These are phyloP conservation scores for Adrianichthys oophorus DNA, from an alignment of 2,797 vertebrate genomes.

Conservation along the genomic window DNA sequence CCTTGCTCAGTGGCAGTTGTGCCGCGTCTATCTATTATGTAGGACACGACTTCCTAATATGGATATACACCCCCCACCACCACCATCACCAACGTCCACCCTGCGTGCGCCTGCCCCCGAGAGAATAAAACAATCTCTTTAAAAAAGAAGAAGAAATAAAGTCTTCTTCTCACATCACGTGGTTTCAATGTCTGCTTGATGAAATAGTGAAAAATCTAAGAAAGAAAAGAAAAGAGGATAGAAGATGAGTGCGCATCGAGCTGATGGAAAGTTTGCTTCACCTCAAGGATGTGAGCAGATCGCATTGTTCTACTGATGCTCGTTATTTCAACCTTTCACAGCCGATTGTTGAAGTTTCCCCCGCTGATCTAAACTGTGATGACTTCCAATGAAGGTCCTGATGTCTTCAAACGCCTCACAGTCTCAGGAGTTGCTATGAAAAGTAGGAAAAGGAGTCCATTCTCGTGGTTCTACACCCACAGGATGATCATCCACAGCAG, in stretches of 20 bases:
- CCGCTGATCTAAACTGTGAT: not conserved
- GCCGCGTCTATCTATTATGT: conserved; percentile 63
- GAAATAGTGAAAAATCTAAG: not conserved
- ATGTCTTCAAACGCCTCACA: no score
- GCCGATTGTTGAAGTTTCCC: conserved; percentile 7
- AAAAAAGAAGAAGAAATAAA: not conserved
- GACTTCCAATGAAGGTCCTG: not conserved
- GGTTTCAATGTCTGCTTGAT: not conserved
- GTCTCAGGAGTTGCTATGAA: not conserved
- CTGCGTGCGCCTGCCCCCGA: conserved; percentile 33
- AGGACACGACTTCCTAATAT: conserved; percentile 80
- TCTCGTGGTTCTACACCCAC: not conserved
- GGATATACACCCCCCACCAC: conserved; percentile 28
- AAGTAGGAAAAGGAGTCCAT: not conserved
- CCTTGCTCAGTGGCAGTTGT: conserved; percentile 65
- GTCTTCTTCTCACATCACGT: not conserved
- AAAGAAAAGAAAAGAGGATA: conserved; percentile 8
- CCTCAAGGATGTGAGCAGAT: conserved; percentile 26
- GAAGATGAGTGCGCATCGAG: conserved; percentile 21
- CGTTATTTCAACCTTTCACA: not conserved
- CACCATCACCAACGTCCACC: conserved; percentile 44
- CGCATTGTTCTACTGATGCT: not conserved
- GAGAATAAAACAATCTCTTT: conserved; percentile 47
- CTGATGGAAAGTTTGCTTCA: conserved; percentile 57
- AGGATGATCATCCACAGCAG: conserved; percentile 11